Evolutionary conservation across 2,888 invertebrate species (phyloP).

Genomic region (Trisateles emortualis): DNA sequence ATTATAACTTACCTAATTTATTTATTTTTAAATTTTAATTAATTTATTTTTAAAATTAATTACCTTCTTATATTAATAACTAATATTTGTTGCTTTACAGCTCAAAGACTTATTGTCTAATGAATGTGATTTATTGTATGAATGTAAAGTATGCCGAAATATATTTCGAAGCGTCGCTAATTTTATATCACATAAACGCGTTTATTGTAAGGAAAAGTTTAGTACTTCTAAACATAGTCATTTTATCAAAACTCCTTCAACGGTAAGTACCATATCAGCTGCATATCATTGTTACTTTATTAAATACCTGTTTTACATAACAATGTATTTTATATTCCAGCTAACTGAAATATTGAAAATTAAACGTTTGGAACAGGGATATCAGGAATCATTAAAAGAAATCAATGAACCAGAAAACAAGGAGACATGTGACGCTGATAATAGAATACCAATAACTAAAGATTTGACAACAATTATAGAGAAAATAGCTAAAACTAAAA

Average conservation of each 20-base stretch:
- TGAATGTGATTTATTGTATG: conserved; percentile 96
- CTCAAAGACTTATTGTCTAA: conserved; percentile 90
- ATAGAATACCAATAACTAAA: conserved; percentile 78
- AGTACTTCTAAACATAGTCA: conserved; percentile 77
- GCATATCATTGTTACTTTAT: conserved; percentile 6
- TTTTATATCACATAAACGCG: conserved; percentile 95
- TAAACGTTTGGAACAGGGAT: conserved; percentile 78
- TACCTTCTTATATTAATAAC: conserved; percentile 1
- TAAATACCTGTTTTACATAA: neutral
- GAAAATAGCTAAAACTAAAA: conserved; percentile 73
- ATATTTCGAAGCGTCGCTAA: conserved; percentile 95
- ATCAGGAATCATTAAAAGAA: conserved; percentile 71
- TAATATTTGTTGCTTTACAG: conserved; percentile 76
- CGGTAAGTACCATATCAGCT: conserved; percentile 66
- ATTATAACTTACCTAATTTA: neutral
- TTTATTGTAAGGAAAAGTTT: conserved; percentile 90
- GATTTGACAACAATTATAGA: conserved; percentile 87
- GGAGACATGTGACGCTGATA: conserved; percentile 51
- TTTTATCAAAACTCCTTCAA: conserved; percentile 74
- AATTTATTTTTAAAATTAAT: too few relatives aligned
- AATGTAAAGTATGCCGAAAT: conserved; percentile 95
- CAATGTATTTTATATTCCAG: conserved; percentile 54
- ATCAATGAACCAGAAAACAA: conserved; percentile 39
- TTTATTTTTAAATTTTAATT: too few relatives aligned
- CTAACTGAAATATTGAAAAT: conserved; percentile 79